Evolutionary conservation across 2,113 vertebrate genomes (phyloP).

Genomic region (Austrofundulus limnaeus): DNA sequence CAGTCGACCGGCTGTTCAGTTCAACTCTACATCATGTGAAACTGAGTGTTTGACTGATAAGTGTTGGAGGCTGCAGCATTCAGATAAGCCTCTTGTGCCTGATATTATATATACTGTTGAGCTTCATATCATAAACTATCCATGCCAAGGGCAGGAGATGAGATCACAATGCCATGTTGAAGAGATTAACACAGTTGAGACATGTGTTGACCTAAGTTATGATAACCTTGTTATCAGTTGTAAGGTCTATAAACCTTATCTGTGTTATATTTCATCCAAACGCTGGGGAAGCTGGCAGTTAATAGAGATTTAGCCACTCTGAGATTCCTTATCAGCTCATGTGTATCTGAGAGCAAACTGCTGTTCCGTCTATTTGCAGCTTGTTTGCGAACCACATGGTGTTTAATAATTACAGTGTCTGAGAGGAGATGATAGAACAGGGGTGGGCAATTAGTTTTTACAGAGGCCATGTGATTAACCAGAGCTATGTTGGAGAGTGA

Average conservation of each 20-base stretch:
- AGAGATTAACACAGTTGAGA: slow-evolving; percentile 24
- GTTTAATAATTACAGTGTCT: slow-evolving; percentile 35
- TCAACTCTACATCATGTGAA: slow-evolving; percentile 1
- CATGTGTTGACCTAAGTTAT: slow-evolving; percentile 19
- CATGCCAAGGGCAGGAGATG: slow-evolving; percentile 33
- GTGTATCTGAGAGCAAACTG: slow-evolving; percentile 32
- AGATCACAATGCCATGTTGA: slow-evolving; percentile 17
- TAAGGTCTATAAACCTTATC: slow-evolving; percentile 53
- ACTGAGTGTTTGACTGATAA: slow-evolving; percentile 28
- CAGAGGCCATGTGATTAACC: too few relatives aligned
- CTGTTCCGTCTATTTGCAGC: too few relatives aligned
- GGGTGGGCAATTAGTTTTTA: too few relatives aligned
- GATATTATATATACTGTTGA: slow-evolving; percentile 15
- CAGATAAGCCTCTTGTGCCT: slow-evolving; percentile 38
- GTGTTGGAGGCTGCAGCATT: slow-evolving; percentile 35
- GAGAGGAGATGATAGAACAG: too few relatives aligned
- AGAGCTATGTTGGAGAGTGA: too few relatives aligned
- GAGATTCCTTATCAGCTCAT: slow-evolving; percentile 27
- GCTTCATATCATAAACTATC: slow-evolving; percentile 24
- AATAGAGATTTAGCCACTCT: slow-evolving; percentile 44
- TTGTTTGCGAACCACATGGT: slow-evolving; percentile 27
- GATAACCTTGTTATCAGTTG: slow-evolving; percentile 57
- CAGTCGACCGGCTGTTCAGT: slow-evolving; percentile 10
- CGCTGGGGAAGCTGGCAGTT: slow-evolving; percentile 14
- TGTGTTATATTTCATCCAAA: slow-evolving; percentile 21